Conservation (phyloP, 2,888 invertebrate genomes). For the Drosophila prostipennis region DNA sequence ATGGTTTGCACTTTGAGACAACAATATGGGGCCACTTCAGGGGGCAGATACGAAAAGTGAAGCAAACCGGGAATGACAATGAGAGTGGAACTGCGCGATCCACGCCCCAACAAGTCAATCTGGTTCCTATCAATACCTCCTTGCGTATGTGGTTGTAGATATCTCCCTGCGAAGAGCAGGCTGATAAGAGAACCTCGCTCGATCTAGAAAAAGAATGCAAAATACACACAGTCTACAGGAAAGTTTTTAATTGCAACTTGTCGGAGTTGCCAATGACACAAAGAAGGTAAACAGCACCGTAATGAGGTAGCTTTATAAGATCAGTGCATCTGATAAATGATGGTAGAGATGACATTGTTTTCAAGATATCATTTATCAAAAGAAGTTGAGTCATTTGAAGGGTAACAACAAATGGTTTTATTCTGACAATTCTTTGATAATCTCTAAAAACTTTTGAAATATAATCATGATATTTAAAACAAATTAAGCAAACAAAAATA, state of each 20-base stretch:
- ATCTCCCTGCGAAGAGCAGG: slow-evolving; percentile 31
- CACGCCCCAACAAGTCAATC: slow-evolving; percentile 35
- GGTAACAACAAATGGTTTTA: not conserved
- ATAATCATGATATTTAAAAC: too few relatives aligned
- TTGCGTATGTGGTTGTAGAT: slow-evolving; percentile 1
- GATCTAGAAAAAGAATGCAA: slow-evolving; percentile 30
- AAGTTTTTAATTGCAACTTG: slow-evolving; percentile 56
- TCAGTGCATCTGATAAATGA: slow-evolving; percentile 29
- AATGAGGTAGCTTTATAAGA: slow-evolving; percentile 31
- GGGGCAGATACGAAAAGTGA: slow-evolving; percentile 52
- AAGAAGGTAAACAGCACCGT: slow-evolving; percentile 15
- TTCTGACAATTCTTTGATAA: too few relatives aligned
- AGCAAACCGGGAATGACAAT: slow-evolving; percentile 24
- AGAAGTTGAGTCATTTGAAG: slow-evolving; percentile 1
- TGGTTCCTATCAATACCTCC: slow-evolving; percentile 30
- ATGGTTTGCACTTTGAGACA: slow-evolving; percentile 68
- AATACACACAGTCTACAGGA: slow-evolving; percentile 25
- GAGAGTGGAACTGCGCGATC: slow-evolving; percentile 15
- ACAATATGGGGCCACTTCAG: slow-evolving; percentile 48
- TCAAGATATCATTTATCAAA: slow-evolving; percentile 9
- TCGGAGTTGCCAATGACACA: slow-evolving; percentile 9
- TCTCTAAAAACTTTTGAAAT: too few relatives aligned
- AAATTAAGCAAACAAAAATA: too few relatives aligned
- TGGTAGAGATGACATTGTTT: not conserved
- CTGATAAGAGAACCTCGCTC: slow-evolving; percentile 48